phyloP scores from a whole-genome alignment of 2,888 invertebrate genomes.

The Rotaria sp. region DNA sequence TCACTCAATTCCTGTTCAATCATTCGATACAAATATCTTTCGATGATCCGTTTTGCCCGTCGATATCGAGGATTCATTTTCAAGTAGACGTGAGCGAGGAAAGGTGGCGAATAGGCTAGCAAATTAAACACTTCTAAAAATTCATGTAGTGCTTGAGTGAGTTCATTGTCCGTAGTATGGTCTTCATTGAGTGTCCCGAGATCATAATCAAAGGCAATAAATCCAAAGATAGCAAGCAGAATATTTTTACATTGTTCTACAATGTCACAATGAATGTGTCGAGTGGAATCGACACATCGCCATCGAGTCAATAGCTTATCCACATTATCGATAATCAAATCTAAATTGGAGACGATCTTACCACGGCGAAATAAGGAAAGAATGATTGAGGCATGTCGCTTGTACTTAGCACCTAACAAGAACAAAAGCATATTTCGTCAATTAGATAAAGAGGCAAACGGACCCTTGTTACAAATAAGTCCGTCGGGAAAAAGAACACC shows the following conservation, averaged over 20 bases:
- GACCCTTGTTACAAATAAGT: too few relatives aligned
- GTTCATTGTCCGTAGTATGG: not conserved
- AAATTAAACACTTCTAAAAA: not conserved
- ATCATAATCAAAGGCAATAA: not conserved
- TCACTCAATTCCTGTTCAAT: not conserved
- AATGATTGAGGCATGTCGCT: not conserved
- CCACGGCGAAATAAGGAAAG: not conserved
- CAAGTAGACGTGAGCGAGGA: not conserved
- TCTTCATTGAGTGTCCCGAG: not conserved
- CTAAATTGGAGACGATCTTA: not conserved
- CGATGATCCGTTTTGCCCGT: not conserved
- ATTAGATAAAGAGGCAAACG: too few relatives aligned
- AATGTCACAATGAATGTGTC: not conserved
- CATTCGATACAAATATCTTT: not conserved
- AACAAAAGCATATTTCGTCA: not conserved
- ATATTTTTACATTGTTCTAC: not conserved
- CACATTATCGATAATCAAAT: not conserved
- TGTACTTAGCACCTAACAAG: not conserved
- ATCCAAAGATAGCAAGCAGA: not conserved
- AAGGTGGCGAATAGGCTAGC: not conserved
- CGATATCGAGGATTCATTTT: not conserved
- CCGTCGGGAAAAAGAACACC: too few relatives aligned
- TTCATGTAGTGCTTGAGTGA: not conserved
- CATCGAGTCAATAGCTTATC: not conserved
- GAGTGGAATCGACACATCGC: not conserved